phyloP scores from a whole-genome alignment of 2,888 invertebrate genomes.

The Eristalis arbustorum region DNA sequence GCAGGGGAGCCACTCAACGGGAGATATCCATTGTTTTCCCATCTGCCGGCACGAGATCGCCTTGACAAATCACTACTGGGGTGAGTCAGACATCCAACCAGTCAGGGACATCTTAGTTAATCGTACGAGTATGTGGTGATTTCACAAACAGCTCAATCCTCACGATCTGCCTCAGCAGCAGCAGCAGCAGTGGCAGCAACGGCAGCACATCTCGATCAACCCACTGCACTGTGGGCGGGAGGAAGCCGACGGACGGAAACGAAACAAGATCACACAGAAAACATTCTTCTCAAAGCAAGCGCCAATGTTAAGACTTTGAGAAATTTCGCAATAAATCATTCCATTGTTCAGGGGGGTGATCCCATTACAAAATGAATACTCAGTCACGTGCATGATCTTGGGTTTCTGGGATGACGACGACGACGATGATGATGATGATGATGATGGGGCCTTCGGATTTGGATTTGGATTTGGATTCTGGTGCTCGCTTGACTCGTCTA shows the following conservation, averaged over 20 bases:
- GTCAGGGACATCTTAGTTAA: conserved; percentile 45
- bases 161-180: conserved; percentile 48
- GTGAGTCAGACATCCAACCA: conserved; percentile 35
- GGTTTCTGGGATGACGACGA: conserved; percentile 58
- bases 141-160: conserved; percentile 71
- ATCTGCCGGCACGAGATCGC: conserved; percentile 11
- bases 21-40: not conserved
- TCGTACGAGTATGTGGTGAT: conserved; percentile 61
- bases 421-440: conserved; percentile 18
- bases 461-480: conserved; percentile 19
- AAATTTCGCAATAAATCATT: conserved; percentile 72
- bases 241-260: conserved; percentile 30
- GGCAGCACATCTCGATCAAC: conserved; percentile 1
- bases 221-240: conserved; percentile 4
- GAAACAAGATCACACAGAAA: conserved; percentile 49
- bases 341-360: conserved; percentile 71
- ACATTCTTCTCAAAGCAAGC: conserved; percentile 58
- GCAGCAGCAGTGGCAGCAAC: conserved; percentile 11
- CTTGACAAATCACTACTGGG: conserved; percentile 55
- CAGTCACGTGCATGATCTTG: conserved; percentile 72
- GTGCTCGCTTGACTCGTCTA: conserved; percentile 47
- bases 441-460: conserved; percentile 46
- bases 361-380: conserved; percentile 71
- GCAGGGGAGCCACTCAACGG: not conserved
- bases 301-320: conserved; percentile 71